A percentile compares a stretch with the other conserved stretches of the same genome.
Conservation (phyloP, 1,140 invertebrate species). For the Melanaphis sacchari region DNA sequence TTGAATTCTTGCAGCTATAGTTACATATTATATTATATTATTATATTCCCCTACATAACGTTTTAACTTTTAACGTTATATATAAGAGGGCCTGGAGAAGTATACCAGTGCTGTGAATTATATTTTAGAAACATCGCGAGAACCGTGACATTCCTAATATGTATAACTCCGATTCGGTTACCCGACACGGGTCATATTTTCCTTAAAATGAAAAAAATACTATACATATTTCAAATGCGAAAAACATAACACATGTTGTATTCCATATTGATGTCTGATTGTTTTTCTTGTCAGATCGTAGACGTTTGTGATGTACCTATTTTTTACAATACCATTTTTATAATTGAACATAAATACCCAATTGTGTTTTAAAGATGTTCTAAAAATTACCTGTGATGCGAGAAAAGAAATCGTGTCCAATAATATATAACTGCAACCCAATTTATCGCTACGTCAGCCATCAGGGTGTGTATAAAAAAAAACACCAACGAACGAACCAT, state of each 20-base stretch:
- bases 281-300: neutral
- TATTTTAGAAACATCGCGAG: neutral
- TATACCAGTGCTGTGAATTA: neutral
- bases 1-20: neutral
- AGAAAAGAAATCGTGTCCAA: neutral
- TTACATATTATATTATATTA: neutral
- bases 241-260: neutral
- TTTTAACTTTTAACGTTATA: neutral
- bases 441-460: neutral
- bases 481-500: neutral
- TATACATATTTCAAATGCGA: neutral
- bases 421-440: neutral
- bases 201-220: neutral
- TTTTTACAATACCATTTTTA: neutral
- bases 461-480: neutral
- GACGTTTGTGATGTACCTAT: neutral
- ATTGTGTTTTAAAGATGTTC: neutral
- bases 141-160: neutral
- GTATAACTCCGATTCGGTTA: neutral
- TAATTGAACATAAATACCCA: neutral
- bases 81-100: too few relatives aligned
- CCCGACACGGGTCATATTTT: neutral
- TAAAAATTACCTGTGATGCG: neutral
- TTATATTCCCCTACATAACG: neutral
- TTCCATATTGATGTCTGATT: neutral